A percentile compares a stretch with the other conserved stretches of the same genome.
phyloP scores from a whole-genome alignment of 1,140 invertebrate genomes.

The Bombus waltoni region DNA sequence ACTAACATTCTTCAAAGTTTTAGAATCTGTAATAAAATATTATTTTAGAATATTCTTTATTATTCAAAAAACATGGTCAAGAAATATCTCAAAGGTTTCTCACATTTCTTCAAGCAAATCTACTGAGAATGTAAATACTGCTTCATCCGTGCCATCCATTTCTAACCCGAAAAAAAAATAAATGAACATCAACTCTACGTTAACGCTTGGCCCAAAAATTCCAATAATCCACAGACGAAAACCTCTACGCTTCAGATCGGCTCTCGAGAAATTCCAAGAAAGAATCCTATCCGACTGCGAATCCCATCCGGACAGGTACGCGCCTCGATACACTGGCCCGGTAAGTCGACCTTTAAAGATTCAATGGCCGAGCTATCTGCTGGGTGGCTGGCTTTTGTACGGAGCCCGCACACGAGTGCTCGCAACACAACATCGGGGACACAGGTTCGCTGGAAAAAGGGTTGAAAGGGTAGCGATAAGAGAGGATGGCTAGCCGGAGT shows the following conservation, averaged over 20 bases:
- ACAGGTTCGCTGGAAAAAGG: slow-evolving; percentile 55
- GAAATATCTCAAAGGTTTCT: no score
- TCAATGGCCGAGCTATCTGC: slow-evolving; percentile 57
- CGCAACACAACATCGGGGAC: neutral
- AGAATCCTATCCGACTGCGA: neutral
- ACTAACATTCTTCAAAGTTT: no score
- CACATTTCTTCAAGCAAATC: no score
- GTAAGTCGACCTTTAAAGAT: slow-evolving; percentile 60
- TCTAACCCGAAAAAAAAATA: neutral
- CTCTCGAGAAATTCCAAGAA: neutral
- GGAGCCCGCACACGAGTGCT: slow-evolving; percentile 2
- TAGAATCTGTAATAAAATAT: no score
- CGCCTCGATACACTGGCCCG: slow-evolving; percentile 14
- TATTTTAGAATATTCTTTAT: no score
- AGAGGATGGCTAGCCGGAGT: slow-evolving; percentile 56
- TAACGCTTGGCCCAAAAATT: neutral
- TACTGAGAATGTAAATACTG: neutral
- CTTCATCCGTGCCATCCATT: neutral
- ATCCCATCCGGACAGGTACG: slow-evolving; percentile 9
- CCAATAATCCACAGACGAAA: neutral
- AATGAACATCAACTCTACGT: neutral
- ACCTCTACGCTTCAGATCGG: no score
- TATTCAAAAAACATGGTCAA: no score
- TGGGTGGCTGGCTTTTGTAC: slow-evolving; percentile 58
- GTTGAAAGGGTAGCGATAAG: slow-evolving; percentile 68